Base-by-base conservation (phyloP, 35 echinoderm and acorn worm genomes). In the Strongylocentrotus purpuratus region DNA sequence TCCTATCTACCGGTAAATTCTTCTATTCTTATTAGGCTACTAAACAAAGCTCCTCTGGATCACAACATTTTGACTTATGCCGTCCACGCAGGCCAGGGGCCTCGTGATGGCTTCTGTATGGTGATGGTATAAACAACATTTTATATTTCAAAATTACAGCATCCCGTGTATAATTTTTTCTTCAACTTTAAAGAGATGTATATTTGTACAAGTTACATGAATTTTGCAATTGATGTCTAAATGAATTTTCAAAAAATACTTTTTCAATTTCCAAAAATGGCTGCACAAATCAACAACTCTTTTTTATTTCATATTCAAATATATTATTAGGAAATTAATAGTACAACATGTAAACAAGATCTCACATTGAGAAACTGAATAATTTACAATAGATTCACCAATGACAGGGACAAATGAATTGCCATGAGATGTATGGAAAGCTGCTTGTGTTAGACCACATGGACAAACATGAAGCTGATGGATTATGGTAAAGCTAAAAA, bases 401-500 rank as follows among this genome's bases (percentile, higher is more conserved):
- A 8, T 78, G 65, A 78, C 25, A 4, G 20, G n/a, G 65, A 78
- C 65, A 78, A 78, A 78, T 78, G 65, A 78, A 78, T 78, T 78
- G 20, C 65, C 65, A 94, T 94, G 92, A 17, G 32, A 89, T 46
- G 87, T 8, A 89, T 89, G 87, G 87, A 22, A 94, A 48, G 47
- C 92, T 31, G 32, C 31, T 58, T 28, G 92, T 22, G 59, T 33
- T 33, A 94, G 10, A 4, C 31, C 46, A 94, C 32, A 33, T 58
- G 46, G 32, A 58, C 59, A 94, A n/a, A n/a, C n/a, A 89, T 89
- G 33, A 45, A 94, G 46, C 33, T 31, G 33, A 85, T 35, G 41
- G 31, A 41, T 12, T 33, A 94, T 87, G 45, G 70, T 32, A 86
- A n/a, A 45, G 94, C 59, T 35, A 94, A 94, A n/a, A 85, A 86